Conservation (phyloP, 1,140 invertebrate genomes). For the Streblospio benedicti region DNA sequence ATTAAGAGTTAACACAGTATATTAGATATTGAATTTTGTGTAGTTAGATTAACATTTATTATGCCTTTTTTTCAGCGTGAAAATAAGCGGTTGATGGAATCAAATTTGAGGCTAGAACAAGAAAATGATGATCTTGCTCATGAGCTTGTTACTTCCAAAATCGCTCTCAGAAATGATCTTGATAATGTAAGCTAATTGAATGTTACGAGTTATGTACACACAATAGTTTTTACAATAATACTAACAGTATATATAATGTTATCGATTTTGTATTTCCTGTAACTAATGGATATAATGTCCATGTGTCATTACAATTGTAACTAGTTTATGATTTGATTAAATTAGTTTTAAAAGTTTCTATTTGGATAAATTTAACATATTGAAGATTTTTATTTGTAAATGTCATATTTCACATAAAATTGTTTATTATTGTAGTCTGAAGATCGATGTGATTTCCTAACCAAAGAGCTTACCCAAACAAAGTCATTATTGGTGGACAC, state of each 20-base stretch:
- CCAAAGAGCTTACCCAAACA: conserved; percentile 68
- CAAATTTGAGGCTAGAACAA: conserved; percentile 53
- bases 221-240: conserved; percentile 13
- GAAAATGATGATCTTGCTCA: conserved; percentile 61
- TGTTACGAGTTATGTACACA: conserved; percentile 18
- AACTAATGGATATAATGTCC: too few relatives aligned
- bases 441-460: conserved; percentile 68
- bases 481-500: conserved; percentile 62
- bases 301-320: too few relatives aligned
- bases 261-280: too few relatives aligned
- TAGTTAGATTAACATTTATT: too few relatives aligned
- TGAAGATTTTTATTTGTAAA: too few relatives aligned
- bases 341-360: too few relatives aligned
- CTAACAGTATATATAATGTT: not conserved
- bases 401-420: too few relatives aligned
- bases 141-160: conserved; percentile 56
- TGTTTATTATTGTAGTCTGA: too few relatives aligned
- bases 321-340: too few relatives aligned
- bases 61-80: conserved; percentile 46
- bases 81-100: conserved; percentile 50
- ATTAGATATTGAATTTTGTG: too few relatives aligned
- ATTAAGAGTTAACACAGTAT: not conserved
- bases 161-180: conserved; percentile 51
- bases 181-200: conserved; percentile 48
- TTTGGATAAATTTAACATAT: too few relatives aligned